These are phyloP conservation scores for Fabriciana adippe DNA, from an alignment of 2,888 invertebrate species.

Conservation along the genomic window DNA sequence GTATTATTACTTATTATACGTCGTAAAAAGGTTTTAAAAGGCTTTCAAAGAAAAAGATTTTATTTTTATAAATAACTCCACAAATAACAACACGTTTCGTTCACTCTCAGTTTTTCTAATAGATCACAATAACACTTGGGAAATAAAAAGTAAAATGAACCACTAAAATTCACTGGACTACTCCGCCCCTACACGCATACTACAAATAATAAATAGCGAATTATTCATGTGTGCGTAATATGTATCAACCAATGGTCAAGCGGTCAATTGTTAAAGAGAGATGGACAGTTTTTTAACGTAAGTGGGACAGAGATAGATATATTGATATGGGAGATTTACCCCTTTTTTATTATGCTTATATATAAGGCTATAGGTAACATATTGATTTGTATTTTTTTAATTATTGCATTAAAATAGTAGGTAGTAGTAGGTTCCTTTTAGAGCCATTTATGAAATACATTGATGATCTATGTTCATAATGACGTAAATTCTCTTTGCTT, in stretches of 20 bases:
- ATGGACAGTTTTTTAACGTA: conserved; percentile 39
- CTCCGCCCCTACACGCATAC: conserved; percentile 26
- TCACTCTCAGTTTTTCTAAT: too few relatives aligned
- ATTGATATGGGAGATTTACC: conserved; percentile 20
- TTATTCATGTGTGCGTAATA: conserved; percentile 24
- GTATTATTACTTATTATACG: neutral
- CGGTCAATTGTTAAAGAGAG: conserved; percentile 60
- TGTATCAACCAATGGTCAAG: conserved; percentile 71
- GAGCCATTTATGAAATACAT: too few relatives aligned
- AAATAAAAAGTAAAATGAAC: neutral
- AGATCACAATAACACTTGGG: too few relatives aligned
- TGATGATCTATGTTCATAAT: too few relatives aligned
- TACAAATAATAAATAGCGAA: conserved; percentile 5
- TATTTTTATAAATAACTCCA: too few relatives aligned
- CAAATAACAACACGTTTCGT: too few relatives aligned
- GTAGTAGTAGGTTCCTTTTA: too few relatives aligned
- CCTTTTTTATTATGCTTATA: conserved; percentile 1
- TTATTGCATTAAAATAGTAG: too few relatives aligned
- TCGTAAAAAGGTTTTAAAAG: neutral
- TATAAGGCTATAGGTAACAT: neutral
- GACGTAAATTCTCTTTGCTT: neutral
- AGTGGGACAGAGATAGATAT: conserved; percentile 38
- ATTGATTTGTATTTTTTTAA: conserved; percentile 11
- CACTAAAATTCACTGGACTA: neutral
- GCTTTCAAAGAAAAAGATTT: neutral